These are phyloP conservation scores for Alouatta palliata DNA, from an alignment of 2,113 vertebrate genomes.

Conservation along the genomic window DNA sequence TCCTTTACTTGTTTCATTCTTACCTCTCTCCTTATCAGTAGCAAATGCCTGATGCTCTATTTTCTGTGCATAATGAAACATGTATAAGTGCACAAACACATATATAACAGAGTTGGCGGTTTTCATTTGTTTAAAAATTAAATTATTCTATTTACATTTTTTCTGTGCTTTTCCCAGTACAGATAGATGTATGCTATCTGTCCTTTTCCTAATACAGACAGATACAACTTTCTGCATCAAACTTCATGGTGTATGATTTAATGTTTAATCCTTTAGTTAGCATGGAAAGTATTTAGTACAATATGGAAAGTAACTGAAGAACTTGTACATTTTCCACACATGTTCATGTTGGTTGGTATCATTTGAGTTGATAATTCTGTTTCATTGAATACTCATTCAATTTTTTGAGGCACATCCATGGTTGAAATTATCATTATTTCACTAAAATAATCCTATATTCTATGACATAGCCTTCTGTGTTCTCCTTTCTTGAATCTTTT, in stretches of 20 bases:
- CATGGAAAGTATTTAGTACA: neutral
- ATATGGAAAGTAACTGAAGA: neutral
- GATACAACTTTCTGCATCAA: neutral
- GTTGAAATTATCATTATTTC: neutral
- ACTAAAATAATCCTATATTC: neutral
- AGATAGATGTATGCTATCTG: neutral
- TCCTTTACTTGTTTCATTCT: neutral
- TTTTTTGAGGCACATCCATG: neutral
- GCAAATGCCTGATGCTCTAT: neutral
- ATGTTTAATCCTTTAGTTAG: neutral
- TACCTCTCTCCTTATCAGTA: neutral
- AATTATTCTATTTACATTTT: neutral
- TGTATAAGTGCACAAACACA: neutral
- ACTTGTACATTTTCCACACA: neutral
- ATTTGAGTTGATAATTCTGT: neutral
- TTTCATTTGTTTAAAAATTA: constrained; percentile 11
- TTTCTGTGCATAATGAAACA: neutral
- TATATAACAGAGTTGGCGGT: neutral
- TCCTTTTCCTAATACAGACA: neutral
- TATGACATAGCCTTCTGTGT: neutral
- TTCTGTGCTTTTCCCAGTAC: neutral
- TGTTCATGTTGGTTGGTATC: neutral
- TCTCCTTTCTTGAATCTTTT: neutral
- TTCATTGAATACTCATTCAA: neutral
- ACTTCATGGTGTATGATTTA: neutral